Percentiles rank a stretch among this genome's conserved stretches.
These are phyloP conservation scores for Scaptodrosophila latifasciaeformis DNA, from an alignment of 2,888 invertebrate species.

Conservation along the genomic window DNA sequence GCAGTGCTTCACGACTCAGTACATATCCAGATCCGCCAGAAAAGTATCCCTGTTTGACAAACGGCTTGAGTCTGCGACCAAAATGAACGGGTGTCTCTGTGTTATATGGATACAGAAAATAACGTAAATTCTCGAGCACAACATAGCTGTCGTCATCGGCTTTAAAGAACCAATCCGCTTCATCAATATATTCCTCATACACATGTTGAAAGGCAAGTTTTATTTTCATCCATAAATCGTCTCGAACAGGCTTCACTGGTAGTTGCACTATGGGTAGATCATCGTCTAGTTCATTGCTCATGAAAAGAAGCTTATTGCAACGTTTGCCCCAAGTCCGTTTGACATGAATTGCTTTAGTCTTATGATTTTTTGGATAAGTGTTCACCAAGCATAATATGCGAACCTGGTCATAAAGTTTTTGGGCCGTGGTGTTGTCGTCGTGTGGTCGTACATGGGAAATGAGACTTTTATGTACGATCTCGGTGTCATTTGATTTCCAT, in stretches of 20 bases:
- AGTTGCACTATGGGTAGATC: constrained; percentile 86
- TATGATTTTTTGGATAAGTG: neutral
- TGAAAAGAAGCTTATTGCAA: constrained; percentile 20
- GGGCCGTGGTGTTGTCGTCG: neutral
- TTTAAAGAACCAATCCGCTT: constrained; percentile 97
- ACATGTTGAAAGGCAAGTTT: constrained; percentile 92
- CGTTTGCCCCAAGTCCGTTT: constrained; percentile 16
- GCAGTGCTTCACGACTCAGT: neutral
- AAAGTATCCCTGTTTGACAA: neutral
- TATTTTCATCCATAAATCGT: constrained; percentile 89
- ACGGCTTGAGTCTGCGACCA: constrained; percentile 87
- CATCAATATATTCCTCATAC: constrained; percentile 85
- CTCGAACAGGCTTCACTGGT: constrained; percentile 78
- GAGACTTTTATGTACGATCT: too few relatives aligned
- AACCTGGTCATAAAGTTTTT: neutral
- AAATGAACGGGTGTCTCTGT: constrained; percentile 87
- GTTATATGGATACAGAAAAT: constrained; percentile 85
- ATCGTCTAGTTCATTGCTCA: constrained; percentile 77
- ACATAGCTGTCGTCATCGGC: constrained; percentile 97
- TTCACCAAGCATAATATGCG: constrained; percentile 12
- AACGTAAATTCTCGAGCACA: constrained; percentile 94
- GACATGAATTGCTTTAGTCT: neutral
- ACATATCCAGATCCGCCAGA: neutral
- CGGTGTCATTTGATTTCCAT: too few relatives aligned
- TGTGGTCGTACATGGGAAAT: too few relatives aligned